Conservation (phyloP, 2,888 invertebrate genomes). For the Dryomyza anilis region DNA sequence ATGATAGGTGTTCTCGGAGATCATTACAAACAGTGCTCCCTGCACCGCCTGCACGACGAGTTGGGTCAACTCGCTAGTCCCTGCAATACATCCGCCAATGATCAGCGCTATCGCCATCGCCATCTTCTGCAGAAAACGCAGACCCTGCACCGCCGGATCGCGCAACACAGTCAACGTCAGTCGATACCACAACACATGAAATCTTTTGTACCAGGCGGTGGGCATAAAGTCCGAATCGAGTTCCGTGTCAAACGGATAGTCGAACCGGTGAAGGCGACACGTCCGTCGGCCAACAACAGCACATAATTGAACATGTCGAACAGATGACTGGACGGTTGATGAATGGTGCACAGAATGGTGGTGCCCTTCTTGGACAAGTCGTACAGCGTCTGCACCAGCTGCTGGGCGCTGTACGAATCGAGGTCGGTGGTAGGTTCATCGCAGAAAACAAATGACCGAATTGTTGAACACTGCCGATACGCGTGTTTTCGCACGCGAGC, state of each 20-base stretch:
- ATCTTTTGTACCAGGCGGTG: constrained; percentile 73
- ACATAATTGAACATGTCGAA: constrained; percentile 82
- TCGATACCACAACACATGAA: constrained; percentile 78
- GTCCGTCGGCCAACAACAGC: constrained; percentile 84
- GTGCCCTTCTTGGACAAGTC: constrained; percentile 76
- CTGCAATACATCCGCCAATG: constrained; percentile 84
- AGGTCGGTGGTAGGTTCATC: constrained; percentile 96
- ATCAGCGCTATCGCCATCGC: constrained; percentile 76
- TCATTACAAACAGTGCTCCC: constrained; percentile 85
- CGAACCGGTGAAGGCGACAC: constrained; percentile 83
- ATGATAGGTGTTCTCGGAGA: constrained; percentile 88
- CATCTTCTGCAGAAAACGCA: constrained; percentile 81
- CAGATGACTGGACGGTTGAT: constrained; percentile 89
- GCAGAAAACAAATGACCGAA: too few species aligned
- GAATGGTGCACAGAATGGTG: constrained; percentile 91
- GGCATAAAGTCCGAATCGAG: constrained; percentile 62
- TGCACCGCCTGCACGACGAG: constrained; percentile 86
- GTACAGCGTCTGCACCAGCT: constrained; percentile 74
- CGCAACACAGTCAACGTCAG: constrained; percentile 75
- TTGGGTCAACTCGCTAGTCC: constrained; percentile 74
- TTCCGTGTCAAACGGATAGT: constrained; percentile 59
- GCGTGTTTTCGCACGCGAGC: constrained; percentile 71
- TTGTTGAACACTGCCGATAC: too few species aligned
- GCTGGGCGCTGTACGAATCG: constrained; percentile 91
- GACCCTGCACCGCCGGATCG: constrained; percentile 79